These are phyloP conservation scores for Heliconius melpomene DNA, from an alignment of 1,140 invertebrate genomes.

Conservation along the genomic window DNA sequence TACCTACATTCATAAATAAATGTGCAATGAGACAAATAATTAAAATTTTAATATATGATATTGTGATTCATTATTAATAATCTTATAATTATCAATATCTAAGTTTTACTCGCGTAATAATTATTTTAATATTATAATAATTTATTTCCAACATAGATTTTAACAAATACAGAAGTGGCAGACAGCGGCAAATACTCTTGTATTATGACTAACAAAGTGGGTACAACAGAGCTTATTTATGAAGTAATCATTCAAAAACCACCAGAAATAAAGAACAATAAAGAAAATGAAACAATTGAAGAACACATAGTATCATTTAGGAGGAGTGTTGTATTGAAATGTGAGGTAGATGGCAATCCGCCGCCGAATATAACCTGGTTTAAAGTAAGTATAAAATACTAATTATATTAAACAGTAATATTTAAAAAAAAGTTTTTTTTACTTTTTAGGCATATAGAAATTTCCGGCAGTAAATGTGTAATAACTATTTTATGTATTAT, in stretches of 20 bases:
- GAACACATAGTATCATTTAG: slow-evolving; percentile 57
- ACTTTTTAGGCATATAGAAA: too few species aligned
- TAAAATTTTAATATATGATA: too few species aligned
- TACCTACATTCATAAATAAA: not conserved
- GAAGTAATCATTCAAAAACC: slow-evolving; percentile 60
- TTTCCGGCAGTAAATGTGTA: too few species aligned
- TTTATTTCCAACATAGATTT: slow-evolving; percentile 3
- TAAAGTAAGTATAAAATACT: slow-evolving; percentile 54
- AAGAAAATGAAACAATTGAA: slow-evolving; percentile 47
- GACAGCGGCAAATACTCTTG: slow-evolving; percentile 76
- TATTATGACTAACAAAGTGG: slow-evolving; percentile 72
- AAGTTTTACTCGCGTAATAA: not conserved
- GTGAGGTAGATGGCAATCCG: slow-evolving; percentile 69
- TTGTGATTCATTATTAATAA: too few species aligned
- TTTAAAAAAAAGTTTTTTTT: too few species aligned
- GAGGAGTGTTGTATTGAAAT: slow-evolving; percentile 70
- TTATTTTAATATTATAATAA: not conserved
- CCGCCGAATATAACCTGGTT: slow-evolving; percentile 72
- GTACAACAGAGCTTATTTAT: slow-evolving; percentile 64
- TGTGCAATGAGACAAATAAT: too few species aligned
- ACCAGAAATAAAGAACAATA: slow-evolving; percentile 37
- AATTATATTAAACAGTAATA: not conserved
- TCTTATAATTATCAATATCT: too few species aligned
- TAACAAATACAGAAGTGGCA: slow-evolving; percentile 56
- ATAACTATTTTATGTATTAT: too few species aligned